A percentile compares a stretch with the other conserved stretches of the same genome.
These are phyloP conservation scores for Cephus runcator DNA, from an alignment of 2,888 invertebrate genomes.

Conservation along the genomic window DNA sequence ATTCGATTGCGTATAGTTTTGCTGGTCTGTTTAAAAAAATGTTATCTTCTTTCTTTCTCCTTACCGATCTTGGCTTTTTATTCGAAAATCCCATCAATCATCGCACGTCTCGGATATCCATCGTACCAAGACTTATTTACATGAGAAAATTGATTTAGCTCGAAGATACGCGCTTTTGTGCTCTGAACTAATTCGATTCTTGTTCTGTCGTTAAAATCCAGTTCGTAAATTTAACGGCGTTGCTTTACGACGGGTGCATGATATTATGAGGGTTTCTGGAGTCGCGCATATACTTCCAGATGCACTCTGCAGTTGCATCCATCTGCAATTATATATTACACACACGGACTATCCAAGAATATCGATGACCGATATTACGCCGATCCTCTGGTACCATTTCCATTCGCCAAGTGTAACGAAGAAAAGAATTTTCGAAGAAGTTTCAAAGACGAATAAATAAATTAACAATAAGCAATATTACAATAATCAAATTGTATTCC, in stretches of 20 bases:
- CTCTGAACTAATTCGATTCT: not conserved
- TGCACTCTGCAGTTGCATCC: not conserved
- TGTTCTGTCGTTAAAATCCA: not conserved
- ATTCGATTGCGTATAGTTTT: not conserved
- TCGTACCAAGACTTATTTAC: not conserved
- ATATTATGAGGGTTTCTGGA: not conserved
- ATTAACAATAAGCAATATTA: too few species aligned
- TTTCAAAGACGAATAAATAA: too few species aligned
- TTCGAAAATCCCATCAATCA: not conserved
- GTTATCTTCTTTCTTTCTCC: not conserved
- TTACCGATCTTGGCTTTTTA: not conserved
- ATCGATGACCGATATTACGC: not conserved
- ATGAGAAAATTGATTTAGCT: not conserved
- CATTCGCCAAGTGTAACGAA: not conserved
- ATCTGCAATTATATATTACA: not conserved
- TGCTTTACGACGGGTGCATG: not conserved
- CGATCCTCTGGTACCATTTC: not conserved
- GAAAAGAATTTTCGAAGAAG: not conserved
- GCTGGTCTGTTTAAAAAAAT: not conserved
- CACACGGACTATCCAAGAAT: not conserved
- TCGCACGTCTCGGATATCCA: not conserved
- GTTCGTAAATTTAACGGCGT: not conserved
- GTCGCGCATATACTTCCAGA: not conserved
- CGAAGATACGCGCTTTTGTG: not conserved
- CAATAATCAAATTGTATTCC: too few species aligned